Evolutionary conservation across 2,888 invertebrate genomes (phyloP).

Genomic region (Ophraella communa): DNA sequence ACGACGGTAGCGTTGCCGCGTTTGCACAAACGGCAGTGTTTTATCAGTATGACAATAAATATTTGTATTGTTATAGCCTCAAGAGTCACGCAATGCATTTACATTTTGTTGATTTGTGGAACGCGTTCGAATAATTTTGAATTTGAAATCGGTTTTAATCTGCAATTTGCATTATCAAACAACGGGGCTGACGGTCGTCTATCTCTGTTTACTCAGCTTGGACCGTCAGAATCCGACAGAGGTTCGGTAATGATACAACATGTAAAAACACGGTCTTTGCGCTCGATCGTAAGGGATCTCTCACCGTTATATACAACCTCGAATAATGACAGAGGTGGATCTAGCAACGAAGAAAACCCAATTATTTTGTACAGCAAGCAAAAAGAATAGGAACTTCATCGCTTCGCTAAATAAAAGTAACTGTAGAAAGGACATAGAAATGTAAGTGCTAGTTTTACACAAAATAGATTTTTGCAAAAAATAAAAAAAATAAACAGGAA

Average conservation of each 20-base stretch:
- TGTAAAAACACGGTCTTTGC: constrained; percentile 49
- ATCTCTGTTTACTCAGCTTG: constrained; percentile 61
- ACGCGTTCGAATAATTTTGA: constrained; percentile 53
- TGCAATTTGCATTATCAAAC: constrained; percentile 61
- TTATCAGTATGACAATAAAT: constrained; percentile 42
- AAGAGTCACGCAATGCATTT: constrained; percentile 45
- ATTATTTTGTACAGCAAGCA: too few species aligned
- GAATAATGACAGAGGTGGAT: constrained; percentile 25
- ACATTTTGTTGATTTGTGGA: constrained; percentile 47
- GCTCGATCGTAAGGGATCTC: constrained; percentile 25
- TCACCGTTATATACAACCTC: constrained; percentile 25
- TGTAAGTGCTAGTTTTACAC: too few species aligned
- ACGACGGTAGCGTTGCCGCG: neutral
- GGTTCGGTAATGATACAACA: constrained; percentile 52
- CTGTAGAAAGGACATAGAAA: too few species aligned
- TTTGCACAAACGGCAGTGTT: constrained; percentile 24
- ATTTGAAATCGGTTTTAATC: constrained; percentile 60
- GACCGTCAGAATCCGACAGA: constrained; percentile 47
- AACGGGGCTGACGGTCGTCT: constrained; percentile 55
- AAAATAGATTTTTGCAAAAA: too few species aligned
- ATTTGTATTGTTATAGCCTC: constrained; percentile 42
- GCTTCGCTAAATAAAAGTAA: too few species aligned
- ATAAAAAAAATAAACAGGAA: too few species aligned
- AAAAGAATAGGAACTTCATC: too few species aligned
- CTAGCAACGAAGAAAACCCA: neutral